Evolutionary conservation across 1,140 invertebrate genomes (phyloP).

Genomic region (Scaptomyza montana): DNA sequence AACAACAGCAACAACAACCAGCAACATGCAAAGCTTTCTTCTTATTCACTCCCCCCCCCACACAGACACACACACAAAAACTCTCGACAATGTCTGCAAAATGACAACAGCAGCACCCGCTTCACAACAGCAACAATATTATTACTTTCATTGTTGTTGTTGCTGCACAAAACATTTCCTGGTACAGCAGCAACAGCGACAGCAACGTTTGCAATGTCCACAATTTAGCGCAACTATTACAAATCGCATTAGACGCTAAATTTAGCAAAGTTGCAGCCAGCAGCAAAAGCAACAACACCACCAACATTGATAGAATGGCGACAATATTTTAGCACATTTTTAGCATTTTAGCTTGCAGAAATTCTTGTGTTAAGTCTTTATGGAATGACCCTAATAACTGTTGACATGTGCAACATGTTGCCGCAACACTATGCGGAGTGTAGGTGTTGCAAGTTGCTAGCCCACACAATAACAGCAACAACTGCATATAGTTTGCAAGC

Average conservation of each 20-base stretch:
- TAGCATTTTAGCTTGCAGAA: neutral
- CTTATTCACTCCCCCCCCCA: neutral
- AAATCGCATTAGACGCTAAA: constrained; percentile 80
- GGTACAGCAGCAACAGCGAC: constrained; percentile 55
- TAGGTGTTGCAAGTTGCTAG: constrained; percentile 39
- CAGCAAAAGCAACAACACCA: constrained; percentile 1
- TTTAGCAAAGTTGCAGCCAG: constrained; percentile 54
- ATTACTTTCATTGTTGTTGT: constrained; percentile 62
- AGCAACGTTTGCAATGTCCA: constrained; percentile 46
- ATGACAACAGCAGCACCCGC: constrained; percentile 49
- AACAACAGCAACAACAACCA: constrained; percentile 25
- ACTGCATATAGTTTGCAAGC: constrained; percentile 72
- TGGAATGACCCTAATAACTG: constrained; percentile 56
- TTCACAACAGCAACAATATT: constrained; percentile 59
- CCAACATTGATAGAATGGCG: constrained; percentile 44
- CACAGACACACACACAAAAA: too few relatives aligned
- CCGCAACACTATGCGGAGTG: constrained; percentile 36
- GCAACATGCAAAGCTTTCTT: constrained; percentile 44
- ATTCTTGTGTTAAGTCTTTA: constrained; percentile 32
- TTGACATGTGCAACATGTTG: constrained; percentile 61
- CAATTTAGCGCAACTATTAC: constrained; percentile 80
- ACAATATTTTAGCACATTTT: constrained; percentile 38
- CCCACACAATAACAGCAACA: constrained; percentile 52
- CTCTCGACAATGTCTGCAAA: constrained; percentile 25
- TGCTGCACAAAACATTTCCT: constrained; percentile 67